phyloP scores from a whole-genome alignment of 2,888 invertebrate genomes.

The Colletes collaris region DNA sequence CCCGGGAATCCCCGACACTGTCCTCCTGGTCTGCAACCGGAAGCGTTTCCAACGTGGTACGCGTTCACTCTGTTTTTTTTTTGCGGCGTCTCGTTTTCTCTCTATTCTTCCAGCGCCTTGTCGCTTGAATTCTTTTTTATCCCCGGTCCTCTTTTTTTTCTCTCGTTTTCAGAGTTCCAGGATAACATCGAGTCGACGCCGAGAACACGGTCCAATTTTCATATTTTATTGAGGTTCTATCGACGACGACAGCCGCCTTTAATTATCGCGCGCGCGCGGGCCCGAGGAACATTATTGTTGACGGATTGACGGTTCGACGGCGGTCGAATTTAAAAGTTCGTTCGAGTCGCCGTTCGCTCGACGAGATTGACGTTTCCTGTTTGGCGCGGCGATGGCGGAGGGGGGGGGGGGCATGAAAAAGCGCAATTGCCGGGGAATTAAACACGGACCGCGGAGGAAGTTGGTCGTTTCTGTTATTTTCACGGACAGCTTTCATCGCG shows the following conservation, averaged over 20 bases:
- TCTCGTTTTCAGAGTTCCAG: neutral
- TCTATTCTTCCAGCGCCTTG: conserved; percentile 40
- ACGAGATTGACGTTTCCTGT: conserved; percentile 10
- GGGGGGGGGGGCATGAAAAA: neutral
- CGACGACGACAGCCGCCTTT: conserved; percentile 71
- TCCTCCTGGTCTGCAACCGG: conserved; percentile 66
- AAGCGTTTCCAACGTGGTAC: conserved; percentile 57
- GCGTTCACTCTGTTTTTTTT: conserved; percentile 38
- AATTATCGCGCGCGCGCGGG: conserved; percentile 66
- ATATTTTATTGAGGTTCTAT: conserved; percentile 78
- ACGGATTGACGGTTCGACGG: conserved; percentile 7
- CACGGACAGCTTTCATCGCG: neutral
- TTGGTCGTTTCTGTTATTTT: conserved; percentile 17
- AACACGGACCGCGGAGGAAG: neutral
- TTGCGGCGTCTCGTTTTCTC: conserved; percentile 44
- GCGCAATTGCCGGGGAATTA: conserved; percentile 31
- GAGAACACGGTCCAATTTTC: conserved; percentile 80
- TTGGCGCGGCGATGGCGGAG: neutral
- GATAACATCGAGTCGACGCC: neutral
- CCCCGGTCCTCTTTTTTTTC: conserved; percentile 16
- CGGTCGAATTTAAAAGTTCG: conserved; percentile 9
- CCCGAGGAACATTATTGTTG: conserved; percentile 2
- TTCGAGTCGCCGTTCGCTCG: neutral
- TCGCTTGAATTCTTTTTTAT: neutral
- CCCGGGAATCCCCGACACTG: conserved; percentile 70